Base-by-base conservation (phyloP, 2,113 vertebrate species). In the Tylochromis polylepis region DNA sequence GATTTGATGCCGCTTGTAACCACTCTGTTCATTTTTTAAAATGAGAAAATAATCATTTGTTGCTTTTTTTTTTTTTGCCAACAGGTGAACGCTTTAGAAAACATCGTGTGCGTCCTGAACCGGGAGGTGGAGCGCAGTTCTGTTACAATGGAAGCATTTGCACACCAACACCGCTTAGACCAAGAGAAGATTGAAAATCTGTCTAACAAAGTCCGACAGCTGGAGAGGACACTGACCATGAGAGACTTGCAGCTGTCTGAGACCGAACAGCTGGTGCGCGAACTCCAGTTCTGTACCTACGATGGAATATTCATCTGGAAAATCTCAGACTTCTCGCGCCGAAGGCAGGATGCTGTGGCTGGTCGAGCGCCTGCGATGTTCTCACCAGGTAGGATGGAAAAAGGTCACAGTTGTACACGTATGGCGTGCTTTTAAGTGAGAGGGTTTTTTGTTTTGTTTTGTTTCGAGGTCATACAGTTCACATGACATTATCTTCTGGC, bases 251-350 rank as follows among this genome's bases (percentile, higher is more conserved):
- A 97, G 29, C 91, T 99, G 93, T 97, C 97, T 0, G 97, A 98
- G 89, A 96, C 97, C 22, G 97, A 98, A 16, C 97, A 97, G 70
- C 93, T 96, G 82, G 79, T 99, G 34, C 95, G 94, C 1, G 97
- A 95, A 29, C 89, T 98, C 81, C 97, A 98, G 82, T 96, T 95
- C 1, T 97, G 97, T 92, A 98, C 97, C 79, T 97, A 96, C 0
- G 98, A 99, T 0, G 98, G 98, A 0, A 92, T 99, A 77, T 98
- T 98, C 65, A 84, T 99, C 85, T 99, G 98, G 98, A 99, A 97
- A 93, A 98, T 99, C 78, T 92, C 95, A 0, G 97, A 99, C 15
- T 97, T 99, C 38, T 92, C 97, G 12, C 93, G 97, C 20, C 98
- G 97, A 81, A 96, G 98, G 6, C 98, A 98, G 92, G 97, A 99